Base-by-base conservation (phyloP, 2,888 invertebrate genomes). In the Lycocerus yunnanus region DNA sequence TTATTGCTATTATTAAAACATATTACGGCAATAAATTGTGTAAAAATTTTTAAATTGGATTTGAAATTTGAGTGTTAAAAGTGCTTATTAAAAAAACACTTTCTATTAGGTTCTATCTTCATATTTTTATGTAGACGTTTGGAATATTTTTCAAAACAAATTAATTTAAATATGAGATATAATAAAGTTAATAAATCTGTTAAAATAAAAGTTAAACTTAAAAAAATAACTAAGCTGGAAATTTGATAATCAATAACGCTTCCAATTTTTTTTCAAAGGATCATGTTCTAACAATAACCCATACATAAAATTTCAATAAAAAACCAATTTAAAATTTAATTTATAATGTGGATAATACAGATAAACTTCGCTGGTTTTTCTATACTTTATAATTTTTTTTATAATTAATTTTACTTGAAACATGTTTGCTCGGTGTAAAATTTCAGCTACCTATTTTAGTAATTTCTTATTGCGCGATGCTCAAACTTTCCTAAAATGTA, bases 1-100 rank as follows among this genome's bases (percentile, higher is more conserved):
- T 63, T 63, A 63, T 63, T 58, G 67, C 27, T 66, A 43, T 66
- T 66, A 58, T 66, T 27, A 66, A 66, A 43, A 43, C 14, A n/a
- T 27, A 66, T 66, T 66, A 27, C 13, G 16, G 67, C 13, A 66
- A 66, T 27, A 43, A 66, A 43, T 66, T 66, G 13, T 18, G 61
- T 63, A 18, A 18, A 18, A 18, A n/a, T 18, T 20, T 63, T 63
- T 16, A 63, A 63, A 63, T 63, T 63, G 18, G 61, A n/a, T 63
- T 20, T 63, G 20, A 63, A 63, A 16, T 63, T 63, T 18, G 43
- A 43, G 43, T 13, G 43, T 6, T n/a, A n/a, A n/a, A 43, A n/a
- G n/a, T n/a, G 43, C 43, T 43, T 43, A 43, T 43, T 43, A 43
- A 43, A 43, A 21, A 27, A n/a, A 43, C n/a, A n/a, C 43, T 43